Evolutionary conservation across 1,140 invertebrate genomes (phyloP).

Genomic region (Pseudomyrmex flavicornis): DNA sequence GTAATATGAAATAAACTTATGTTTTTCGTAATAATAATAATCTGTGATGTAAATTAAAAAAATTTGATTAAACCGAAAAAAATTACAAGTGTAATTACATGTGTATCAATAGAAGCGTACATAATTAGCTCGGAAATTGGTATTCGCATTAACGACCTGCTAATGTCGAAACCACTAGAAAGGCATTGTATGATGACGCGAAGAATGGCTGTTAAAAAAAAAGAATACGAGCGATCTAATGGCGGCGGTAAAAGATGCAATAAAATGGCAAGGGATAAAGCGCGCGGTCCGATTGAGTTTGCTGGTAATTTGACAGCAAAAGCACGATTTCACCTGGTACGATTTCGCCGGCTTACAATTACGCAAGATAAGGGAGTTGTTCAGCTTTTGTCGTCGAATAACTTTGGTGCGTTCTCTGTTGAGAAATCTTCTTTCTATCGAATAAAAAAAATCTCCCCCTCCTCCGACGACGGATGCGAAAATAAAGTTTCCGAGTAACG

Average conservation of each 20-base stretch:
- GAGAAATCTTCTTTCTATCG: not conserved
- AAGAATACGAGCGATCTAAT: slow-evolving; percentile 10
- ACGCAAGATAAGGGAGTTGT: slow-evolving; percentile 47
- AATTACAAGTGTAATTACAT: not conserved
- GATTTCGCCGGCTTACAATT: slow-evolving; percentile 38
- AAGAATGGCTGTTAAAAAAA: slow-evolving; percentile 1
- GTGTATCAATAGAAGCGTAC: not conserved
- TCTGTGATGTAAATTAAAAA: not conserved
- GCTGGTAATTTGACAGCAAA: slow-evolving; percentile 35
- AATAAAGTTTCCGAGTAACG: slow-evolving; percentile 1
- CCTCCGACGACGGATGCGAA: not conserved
- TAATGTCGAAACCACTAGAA: not conserved
- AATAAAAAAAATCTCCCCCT: not conserved
- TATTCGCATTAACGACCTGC: slow-evolving; percentile 14
- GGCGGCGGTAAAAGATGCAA: not conserved
- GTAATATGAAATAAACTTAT: not conserved
- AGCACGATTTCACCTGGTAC: slow-evolving; percentile 44
- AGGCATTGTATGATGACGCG: not conserved
- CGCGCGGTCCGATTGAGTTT: slow-evolving; percentile 8
- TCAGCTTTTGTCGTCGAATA: slow-evolving; percentile 13
- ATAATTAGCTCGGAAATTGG: not conserved
- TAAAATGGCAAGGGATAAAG: slow-evolving; percentile 3
- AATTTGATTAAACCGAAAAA: too few species aligned
- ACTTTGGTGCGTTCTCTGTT: slow-evolving; percentile 18
- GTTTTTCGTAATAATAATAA: not conserved